Conservation (phyloP, 2,888 invertebrate species). For the Xestoiulus laeticollis region DNA sequence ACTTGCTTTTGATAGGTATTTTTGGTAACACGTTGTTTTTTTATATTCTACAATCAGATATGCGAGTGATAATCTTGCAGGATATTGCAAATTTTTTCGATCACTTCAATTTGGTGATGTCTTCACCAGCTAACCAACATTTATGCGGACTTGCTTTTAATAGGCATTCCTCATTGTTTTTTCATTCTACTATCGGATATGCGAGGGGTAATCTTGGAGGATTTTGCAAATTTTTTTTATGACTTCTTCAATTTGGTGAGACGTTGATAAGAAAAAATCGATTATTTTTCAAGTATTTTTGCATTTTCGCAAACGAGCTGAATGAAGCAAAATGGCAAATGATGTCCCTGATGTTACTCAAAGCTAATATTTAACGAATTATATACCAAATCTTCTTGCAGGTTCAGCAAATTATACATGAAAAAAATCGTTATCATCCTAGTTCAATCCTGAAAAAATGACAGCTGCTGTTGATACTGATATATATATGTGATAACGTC, state of each 20-base stretch:
- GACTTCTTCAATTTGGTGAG: neutral
- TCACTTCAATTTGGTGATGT: neutral
- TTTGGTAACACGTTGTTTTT: neutral
- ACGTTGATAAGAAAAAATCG: conserved; percentile 8
- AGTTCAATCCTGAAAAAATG: neutral
- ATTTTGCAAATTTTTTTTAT: neutral
- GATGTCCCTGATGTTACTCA: neutral
- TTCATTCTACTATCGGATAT: too few relatives aligned
- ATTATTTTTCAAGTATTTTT: neutral
- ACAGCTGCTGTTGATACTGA: too few relatives aligned
- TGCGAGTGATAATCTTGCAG: neutral
- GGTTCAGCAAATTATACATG: neutral
- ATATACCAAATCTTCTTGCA: neutral
- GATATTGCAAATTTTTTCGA: neutral
- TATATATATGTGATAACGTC: too few relatives aligned
- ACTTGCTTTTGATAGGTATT: neutral
- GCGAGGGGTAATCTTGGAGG: neutral
- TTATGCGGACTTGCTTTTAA: neutral
- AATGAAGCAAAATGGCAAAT: neutral
- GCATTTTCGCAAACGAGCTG: neutral
- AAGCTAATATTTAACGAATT: neutral
- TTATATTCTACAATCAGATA: neutral
- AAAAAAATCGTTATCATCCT: neutral
- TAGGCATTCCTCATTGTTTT: neutral
- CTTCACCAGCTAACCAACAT: neutral